These are phyloP conservation scores for Gibbula magus DNA, from an alignment of 2,888 invertebrate genomes.

Conservation along the genomic window DNA sequence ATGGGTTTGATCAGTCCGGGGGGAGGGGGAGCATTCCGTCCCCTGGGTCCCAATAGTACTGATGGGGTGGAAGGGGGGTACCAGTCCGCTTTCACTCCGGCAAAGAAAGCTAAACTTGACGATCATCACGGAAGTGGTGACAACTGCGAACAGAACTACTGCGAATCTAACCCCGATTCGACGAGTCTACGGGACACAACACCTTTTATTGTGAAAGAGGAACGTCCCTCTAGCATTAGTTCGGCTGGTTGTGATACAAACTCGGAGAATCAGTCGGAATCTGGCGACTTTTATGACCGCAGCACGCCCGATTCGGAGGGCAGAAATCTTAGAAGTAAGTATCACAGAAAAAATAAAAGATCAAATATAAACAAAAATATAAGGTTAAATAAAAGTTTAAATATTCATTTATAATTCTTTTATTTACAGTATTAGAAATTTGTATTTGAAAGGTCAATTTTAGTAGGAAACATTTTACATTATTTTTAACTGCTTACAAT, in stretches of 20 bases:
- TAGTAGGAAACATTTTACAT: too few species aligned
- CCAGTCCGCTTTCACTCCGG: constrained; percentile 69
- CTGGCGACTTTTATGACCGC: constrained; percentile 59
- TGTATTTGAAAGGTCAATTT: too few species aligned
- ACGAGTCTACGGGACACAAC: constrained; percentile 2
- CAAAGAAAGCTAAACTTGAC: constrained; percentile 64
- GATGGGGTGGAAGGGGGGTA: constrained; percentile 54
- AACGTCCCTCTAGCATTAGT: constrained; percentile 64
- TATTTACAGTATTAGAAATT: too few species aligned
- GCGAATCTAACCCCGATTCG: constrained; percentile 23
- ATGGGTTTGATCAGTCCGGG: constrained; percentile 59
- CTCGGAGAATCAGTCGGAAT: constrained; percentile 65
- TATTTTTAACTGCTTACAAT: too few species aligned
- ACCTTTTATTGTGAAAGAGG: constrained; percentile 55
- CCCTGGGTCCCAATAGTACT: constrained; percentile 48
- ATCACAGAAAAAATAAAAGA: not conserved
- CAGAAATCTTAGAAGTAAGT: constrained; percentile 68
- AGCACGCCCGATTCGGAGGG: constrained; percentile 69
- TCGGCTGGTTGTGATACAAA: constrained; percentile 63
- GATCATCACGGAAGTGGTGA: constrained; percentile 27
- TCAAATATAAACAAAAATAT: too few species aligned
- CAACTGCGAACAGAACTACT: constrained; percentile 3
- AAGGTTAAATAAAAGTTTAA: too few species aligned
- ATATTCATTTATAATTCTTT: too few species aligned
- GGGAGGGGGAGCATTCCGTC: constrained; percentile 66